Evolutionary conservation across 2,113 vertebrate species (phyloP).

Genomic region (Bufo gargarizans): DNA sequence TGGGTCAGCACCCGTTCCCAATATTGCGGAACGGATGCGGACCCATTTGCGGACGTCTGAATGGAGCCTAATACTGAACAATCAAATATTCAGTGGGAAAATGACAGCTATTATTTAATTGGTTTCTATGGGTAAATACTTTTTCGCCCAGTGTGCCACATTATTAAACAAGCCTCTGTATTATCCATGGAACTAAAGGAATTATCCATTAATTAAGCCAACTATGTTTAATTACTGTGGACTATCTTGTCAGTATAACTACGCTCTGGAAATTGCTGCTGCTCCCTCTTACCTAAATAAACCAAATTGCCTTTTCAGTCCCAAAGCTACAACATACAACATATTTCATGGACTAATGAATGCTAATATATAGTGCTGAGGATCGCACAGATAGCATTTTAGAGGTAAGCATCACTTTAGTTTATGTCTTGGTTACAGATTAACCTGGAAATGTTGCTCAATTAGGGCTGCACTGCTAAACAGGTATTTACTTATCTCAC

Average conservation of each 20-base stretch:
- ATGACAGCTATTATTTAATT: slow-evolving; percentile 24
- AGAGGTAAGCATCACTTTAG: no score
- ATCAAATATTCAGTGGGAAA: neutral
- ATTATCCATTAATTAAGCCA: slow-evolving; percentile 14
- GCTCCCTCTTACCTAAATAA: neutral
- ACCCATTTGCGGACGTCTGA: no score
- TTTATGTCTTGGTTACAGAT: no score
- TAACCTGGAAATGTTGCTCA: no score
- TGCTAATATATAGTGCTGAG: neutral
- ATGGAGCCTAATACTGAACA: neutral
- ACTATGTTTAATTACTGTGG: slow-evolving; percentile 1
- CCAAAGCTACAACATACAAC: neutral
- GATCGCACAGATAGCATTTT: neutral
- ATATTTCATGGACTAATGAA: slow-evolving; percentile 4
- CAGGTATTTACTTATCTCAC: no score
- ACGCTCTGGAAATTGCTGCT: neutral
- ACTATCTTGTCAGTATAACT: neutral
- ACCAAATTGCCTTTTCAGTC: neutral
- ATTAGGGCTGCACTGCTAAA: no score
- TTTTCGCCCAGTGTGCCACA: neutral
- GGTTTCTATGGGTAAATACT: slow-evolving; percentile 20
- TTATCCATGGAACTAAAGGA: neutral
- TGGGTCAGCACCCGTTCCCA: no score
- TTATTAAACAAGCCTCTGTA: neutral
- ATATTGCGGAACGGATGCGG: no score